Base-by-base conservation (phyloP, 1,140 invertebrate species). In the Caerostris darwini region DNA sequence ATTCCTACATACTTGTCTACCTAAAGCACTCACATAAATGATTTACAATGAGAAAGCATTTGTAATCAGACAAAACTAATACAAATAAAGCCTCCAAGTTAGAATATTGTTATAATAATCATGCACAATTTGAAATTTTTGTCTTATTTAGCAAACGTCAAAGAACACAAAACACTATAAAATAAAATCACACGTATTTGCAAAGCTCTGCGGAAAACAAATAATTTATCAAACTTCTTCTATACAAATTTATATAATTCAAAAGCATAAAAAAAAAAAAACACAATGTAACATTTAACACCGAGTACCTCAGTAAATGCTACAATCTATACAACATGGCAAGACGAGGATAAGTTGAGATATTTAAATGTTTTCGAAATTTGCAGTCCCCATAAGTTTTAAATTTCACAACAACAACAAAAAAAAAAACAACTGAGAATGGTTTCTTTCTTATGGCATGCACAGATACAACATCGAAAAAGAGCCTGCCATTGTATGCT, bases 161-260 rank as follows among this genome's bases (percentile, higher is more conserved):
- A 77, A 19, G 57, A 57, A 57, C 82, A 83, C 56, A 56, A 7
- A 19, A 83, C 54, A 54, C 61, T 57, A 19, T 7, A 17, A 54
- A 83, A 83, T 14, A 57, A 19, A n/a, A 83, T 56, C 54, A 83
- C 82, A 83, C 82, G 7, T 58, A 56, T 57, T 57, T 83, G 82
- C 82, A 83, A 83, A 83, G 82, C 82, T 83, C 82, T 83, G 54
- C 53, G 82, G 82, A 83, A 83, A 83, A 83, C 82, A 58, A 83
- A 83, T 83, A 83, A 83, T 56, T 83, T 83, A 83, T 83, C 82
- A 83, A 83, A 53, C 14, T 83, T 56, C 14, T 17, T 57, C 82
- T 57, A 83, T 83, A 83, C 82, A 83, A 83, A 7, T 77, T 53
- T 77, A 19, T 12, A 77, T 50, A 53, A 12, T 77, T 77, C 71